phyloP scores from a whole-genome alignment of 2,888 invertebrate genomes.

The Drosophila phalerata region DNA sequence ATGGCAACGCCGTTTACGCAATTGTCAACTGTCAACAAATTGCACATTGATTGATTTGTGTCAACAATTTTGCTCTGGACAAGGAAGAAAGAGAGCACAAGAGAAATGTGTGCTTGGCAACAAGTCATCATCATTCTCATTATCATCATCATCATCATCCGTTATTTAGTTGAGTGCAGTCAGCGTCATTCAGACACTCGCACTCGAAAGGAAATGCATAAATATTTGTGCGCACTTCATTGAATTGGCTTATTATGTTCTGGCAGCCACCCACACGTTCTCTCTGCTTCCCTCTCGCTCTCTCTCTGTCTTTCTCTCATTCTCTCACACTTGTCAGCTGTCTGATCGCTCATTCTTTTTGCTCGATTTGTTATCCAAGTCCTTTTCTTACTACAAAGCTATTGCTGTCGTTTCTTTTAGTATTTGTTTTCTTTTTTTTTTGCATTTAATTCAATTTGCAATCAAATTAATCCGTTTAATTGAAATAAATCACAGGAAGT shows the following conservation, averaged over 20 bases:
- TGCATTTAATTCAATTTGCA: slow-evolving; percentile 41
- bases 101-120: slow-evolving; percentile 34
- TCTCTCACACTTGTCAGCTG: slow-evolving; percentile 33
- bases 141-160: slow-evolving; percentile 13
- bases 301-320: background rate
- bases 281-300: background rate
- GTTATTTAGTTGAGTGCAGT: slow-evolving; percentile 38
- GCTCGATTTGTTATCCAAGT: slow-evolving; percentile 28
- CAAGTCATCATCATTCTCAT: slow-evolving; percentile 17
- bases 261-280: slow-evolving; percentile 32
- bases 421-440: slow-evolving; percentile 4
- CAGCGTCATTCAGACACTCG: slow-evolving; percentile 38
- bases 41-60: slow-evolving; percentile 43
- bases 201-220: slow-evolving; percentile 53
- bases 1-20: slow-evolving; percentile 25
- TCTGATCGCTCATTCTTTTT: slow-evolving; percentile 30
- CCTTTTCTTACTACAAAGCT: slow-evolving; percentile 43
- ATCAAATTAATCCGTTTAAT: slow-evolving; percentile 64
- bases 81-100: slow-evolving; percentile 21
- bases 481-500: slow-evolving; percentile 79
- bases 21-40: slow-evolving; percentile 41
- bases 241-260: slow-evolving; percentile 52
- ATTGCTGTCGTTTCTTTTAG: slow-evolving; percentile 3
- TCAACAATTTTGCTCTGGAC: slow-evolving; percentile 16
- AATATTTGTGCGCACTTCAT: slow-evolving; percentile 68